Conservation (phyloP, 2,797 vertebrate species). For the Fratercula arctica region DNA sequence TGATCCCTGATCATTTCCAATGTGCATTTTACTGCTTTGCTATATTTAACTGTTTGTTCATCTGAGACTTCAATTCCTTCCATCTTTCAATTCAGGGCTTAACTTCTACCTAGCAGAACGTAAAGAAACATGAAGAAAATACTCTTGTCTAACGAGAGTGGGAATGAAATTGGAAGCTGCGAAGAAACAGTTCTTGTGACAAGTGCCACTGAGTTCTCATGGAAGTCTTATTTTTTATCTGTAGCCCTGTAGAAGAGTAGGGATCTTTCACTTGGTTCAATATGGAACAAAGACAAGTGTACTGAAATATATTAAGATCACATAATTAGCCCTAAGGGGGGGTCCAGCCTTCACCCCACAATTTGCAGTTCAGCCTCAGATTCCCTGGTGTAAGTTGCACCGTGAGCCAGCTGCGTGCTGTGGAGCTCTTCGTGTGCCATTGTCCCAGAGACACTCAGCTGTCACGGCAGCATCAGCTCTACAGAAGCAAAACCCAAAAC, state of each 20-base stretch:
- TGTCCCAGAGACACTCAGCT: fast-evolving
- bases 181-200: neutral
- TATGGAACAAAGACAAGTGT: neutral
- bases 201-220: neutral
- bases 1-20: neutral
- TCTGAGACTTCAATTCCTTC: neutral
- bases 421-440: fast-evolving
- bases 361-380: neutral
- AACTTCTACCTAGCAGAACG: neutral
- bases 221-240: neutral
- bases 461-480: fast-evolving
- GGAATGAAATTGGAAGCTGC: neutral
- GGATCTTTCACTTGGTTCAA: neutral
- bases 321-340: neutral
- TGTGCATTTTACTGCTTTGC: neutral
- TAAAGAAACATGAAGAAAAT: neutral
- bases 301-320: neutral
- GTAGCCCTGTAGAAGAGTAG: neutral
- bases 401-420: fast-evolving
- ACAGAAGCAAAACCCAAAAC: fast-evolving
- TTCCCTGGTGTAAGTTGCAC: neutral
- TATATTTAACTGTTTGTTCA: neutral
- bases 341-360: neutral
- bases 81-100: neutral
- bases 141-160: fast-evolving